Evolutionary conservation across 2,888 invertebrate species (phyloP), one percentile per base, ranked within the genome.

Genomic region (Acanthopleura granulata): DNA sequence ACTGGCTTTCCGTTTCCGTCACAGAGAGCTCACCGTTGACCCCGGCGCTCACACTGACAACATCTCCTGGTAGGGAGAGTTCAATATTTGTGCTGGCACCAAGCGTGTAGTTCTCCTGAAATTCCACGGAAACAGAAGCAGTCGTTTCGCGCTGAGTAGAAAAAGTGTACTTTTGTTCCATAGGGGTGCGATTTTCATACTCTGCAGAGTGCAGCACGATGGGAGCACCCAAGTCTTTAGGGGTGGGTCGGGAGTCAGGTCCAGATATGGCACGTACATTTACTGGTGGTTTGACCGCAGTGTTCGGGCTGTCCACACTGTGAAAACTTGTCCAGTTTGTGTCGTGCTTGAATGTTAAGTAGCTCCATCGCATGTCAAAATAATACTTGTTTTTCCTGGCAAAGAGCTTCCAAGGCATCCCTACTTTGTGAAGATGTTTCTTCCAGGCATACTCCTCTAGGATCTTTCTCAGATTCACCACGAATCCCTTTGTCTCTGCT

Each of bases 351-450:
- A 83, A 83, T n/a, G 81, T 78, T 11, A 80, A 62, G 61, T 78
- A 82, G 12, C 81, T 81, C 83, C 83, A 83, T 15, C 80, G 74
- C 29, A 83, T 79, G 62, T 83, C 83, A 22, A 81, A 74, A 51
- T 79, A 77, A 61, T 78, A 80, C 18, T 80, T 74, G 29, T 72
- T 66, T 22, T 78, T 75, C 49, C 77, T 76, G 57, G 70, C 62
- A 66, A 82, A 79, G 0, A 79, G 15, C 1, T 74, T 72, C 50
- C 51, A 74, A 0, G 80, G 57, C 51, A 79, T 77, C 0, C 77
- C 74, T 49, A 69, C 49, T 27, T 77, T 76, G 1, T 29, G 29
- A 18, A 76, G 74, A 61, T 74, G 82, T 16, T 71, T 72, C 11
- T 73, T 74, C 83, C 83, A 83, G 0, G 79, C 75, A 75, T 80